Base-by-base conservation (phyloP, 2,113 vertebrate species). In the Casuarius casuarius region DNA sequence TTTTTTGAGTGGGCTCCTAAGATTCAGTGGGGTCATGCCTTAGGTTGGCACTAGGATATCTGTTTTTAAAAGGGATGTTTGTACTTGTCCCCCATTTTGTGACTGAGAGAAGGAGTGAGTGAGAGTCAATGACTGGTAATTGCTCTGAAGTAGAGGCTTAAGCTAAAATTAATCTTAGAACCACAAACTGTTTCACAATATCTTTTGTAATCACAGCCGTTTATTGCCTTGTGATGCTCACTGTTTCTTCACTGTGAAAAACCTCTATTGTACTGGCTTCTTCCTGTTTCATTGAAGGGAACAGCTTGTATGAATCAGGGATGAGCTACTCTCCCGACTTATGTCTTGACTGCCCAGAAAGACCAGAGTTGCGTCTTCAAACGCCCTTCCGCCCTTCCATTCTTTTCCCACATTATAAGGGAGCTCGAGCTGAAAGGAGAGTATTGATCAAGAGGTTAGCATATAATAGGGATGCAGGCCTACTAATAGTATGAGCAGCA, bases 271-370 rank as follows among this genome's bases (percentile, higher is more conserved):
- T 96, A 51, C 44, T 96, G 78, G 40, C 49, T 96, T 82, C 91
- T 96, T 97, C 95, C 93, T 94, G 93, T 87, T 87, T 87, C 92
- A 90, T 88, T 94, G 94, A 94, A 91, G 72, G 40, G 84, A 96
- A 95, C 91, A 97, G 93, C 93, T 97, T 97, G 94, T 91, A 96
- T 58, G 62, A 97, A 95, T 97, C 91, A 96, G 74, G 54, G 74
- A 87, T 62, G 90, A 95, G 52, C 78, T 73, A 85, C 62, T 82
- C 81, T 94, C 40, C 40, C 38, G 38, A 92, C 49, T 58, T 70
- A 74, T 62, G 58, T 70, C 87, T 87, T 91, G 66, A 42, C 71
- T 91, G 49, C 82, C 59, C 87, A 90, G 67, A 95, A 95, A 87
- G 76, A 18, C n/a, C 52, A 76, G 71, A 79, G 48, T 21, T 75